phyloP scores from a whole-genome alignment of 2,113 vertebrate species.

The Puntigrus tetrazona region DNA sequence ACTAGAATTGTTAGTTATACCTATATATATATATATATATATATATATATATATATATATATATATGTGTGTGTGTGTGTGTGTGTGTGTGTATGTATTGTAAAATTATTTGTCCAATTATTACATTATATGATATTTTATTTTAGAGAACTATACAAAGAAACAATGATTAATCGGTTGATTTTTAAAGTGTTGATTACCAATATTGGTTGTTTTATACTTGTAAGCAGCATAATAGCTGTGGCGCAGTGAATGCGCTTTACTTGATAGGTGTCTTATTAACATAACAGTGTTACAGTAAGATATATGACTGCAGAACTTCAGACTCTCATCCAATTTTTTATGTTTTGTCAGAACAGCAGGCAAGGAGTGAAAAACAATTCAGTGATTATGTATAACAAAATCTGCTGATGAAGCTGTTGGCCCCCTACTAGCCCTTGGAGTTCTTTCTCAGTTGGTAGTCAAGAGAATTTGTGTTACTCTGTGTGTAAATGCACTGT shows the following conservation, averaged over 20 bases:
- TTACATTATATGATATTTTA: too few species aligned
- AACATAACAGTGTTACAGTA: not conserved
- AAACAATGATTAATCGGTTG: too few species aligned
- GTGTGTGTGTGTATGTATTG: too few species aligned
- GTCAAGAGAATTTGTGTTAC: slow-evolving; percentile 13
- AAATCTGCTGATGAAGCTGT: slow-evolving; percentile 22
- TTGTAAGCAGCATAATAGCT: not conserved
- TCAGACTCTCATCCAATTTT: not conserved
- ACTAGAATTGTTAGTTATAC: not conserved
- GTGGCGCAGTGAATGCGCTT: not conserved
- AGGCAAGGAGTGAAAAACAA: slow-evolving; percentile 27
- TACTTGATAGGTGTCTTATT: not conserved
- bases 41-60: too few species aligned
- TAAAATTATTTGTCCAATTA: too few species aligned
- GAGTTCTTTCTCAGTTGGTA: slow-evolving; percentile 10
- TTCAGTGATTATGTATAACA: slow-evolving; percentile 5
- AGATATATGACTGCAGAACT: not conserved
- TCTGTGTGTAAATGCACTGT: slow-evolving; percentile 1
- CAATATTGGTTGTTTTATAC: not conserved
- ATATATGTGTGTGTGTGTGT: too few species aligned
- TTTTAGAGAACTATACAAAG: too few species aligned
- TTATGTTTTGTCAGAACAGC: slow-evolving; percentile 21
- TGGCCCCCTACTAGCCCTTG: not conserved
- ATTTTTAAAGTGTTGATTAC: not conserved
- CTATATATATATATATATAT: too few species aligned